Base-by-base conservation (phyloP, 2,797 vertebrate species). In the Gobionotothen gibberifrons region DNA sequence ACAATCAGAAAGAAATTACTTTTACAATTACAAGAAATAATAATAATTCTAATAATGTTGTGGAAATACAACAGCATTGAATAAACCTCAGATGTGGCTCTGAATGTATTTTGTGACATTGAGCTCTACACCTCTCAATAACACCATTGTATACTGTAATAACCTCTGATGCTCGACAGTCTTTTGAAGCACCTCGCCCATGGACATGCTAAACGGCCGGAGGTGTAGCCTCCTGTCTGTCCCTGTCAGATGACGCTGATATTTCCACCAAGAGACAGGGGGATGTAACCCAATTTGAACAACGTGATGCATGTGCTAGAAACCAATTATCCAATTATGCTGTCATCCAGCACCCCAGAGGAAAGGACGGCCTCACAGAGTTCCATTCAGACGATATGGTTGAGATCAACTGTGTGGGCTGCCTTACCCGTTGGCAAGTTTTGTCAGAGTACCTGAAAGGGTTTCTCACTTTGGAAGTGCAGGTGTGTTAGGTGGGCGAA, bases 261-360 rank as follows among this genome's bases (percentile, higher is more conserved):
- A 85, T 79, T 89, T 93, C 88, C 83, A 92, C 77, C 64, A 79
- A 55, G 76, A 87, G 89, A 91, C 68, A n/a, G 75, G 89, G 71
- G 79, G 85, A 88, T 90, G 89, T 90, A 95, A 93, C 90, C 87
- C 75, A 90, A 93, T 93, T 94, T 93, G 71, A 86, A 89, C 65
- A 87, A 87, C 84, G 90, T 90, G 90, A 93, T 92, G 91, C 85
- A 94, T 94, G 91, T 84, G 92, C 92, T 91, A 93, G 87, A 93
- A 93, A 87, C 88, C 87, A 93, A 94, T 95, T 92, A 94, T 88
- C 85, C 91, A 93, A 94, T 94, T 95, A 94, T 87, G 81, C 87
- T 92, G 93, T 94, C 94, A 95, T 91, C 90, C 89, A 87, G 90
- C 83, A 91, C 90, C 90, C 90, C 79, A 47, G 86, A 93, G 85